Percentiles rank a stretch among this genome's conserved stretches.
These are phyloP conservation scores for Eulemur coronatus DNA, from an alignment of 2,797 vertebrate species.

Conservation along the genomic window DNA sequence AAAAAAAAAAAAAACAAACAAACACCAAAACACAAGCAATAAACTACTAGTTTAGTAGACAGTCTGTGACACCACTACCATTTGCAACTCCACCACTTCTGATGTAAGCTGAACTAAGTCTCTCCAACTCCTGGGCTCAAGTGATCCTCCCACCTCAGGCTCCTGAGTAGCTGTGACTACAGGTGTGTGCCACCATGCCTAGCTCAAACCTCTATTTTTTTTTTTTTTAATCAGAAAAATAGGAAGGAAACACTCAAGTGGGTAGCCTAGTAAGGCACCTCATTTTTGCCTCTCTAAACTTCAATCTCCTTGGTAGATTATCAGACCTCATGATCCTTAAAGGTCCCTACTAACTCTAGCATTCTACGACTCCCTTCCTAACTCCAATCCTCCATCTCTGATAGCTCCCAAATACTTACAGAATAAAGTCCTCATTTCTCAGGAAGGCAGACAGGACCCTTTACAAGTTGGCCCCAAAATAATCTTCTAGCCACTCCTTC, in stretches of 20 bases:
- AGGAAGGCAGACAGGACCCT: not conserved
- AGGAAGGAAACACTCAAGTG: not conserved
- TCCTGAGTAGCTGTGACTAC: not conserved
- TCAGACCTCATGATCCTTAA: not conserved
- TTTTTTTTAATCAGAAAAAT: not conserved
- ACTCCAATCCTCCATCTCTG: not conserved
- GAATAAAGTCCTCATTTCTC: not conserved
- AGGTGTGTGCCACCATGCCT: not conserved
- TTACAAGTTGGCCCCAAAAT: not conserved
- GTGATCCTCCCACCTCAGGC: not conserved
- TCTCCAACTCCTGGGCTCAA: not conserved
- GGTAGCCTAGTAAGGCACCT: not conserved
- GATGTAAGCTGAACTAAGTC: not conserved
- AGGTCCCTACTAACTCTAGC: not conserved
- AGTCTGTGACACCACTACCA: not conserved
- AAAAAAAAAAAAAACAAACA: not conserved
- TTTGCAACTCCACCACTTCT: not conserved
- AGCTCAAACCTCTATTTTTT: not conserved
- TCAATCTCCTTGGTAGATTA: not conserved
- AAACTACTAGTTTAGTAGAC: not conserved
- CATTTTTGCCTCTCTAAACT: constrained; percentile 5
- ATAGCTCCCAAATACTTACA: not conserved
- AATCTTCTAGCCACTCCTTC: not conserved
- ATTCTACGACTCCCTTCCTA: not conserved
- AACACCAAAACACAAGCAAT: no score